phyloP scores from a whole-genome alignment of 2,888 invertebrate genomes.

The Xylota sylvarum region DNA sequence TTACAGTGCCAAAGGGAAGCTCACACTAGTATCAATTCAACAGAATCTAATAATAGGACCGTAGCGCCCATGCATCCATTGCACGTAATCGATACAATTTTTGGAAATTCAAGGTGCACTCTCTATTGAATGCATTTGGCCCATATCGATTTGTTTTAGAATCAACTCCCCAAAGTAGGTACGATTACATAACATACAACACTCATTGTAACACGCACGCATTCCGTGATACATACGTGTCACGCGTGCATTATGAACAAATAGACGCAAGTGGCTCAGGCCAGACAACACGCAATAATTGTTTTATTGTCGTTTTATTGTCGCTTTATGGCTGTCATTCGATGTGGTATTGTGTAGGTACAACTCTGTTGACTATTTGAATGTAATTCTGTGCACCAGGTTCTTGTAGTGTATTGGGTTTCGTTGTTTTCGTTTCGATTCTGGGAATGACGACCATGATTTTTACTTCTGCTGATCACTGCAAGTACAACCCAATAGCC shows the following conservation, averaged over 20 bases:
- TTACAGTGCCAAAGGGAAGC: neutral
- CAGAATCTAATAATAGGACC: constrained; percentile 38
- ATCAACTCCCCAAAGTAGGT: constrained; percentile 17
- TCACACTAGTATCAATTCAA: constrained; percentile 19
- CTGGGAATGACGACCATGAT: constrained; percentile 21
- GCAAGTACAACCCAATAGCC: too few species aligned
- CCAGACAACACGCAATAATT: constrained; percentile 53
- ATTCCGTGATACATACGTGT: constrained; percentile 57
- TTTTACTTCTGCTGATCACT: constrained; percentile 2
- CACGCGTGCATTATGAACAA: constrained; percentile 57
- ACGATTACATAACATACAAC: neutral
- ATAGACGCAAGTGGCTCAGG: constrained; percentile 33
- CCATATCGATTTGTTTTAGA: constrained; percentile 4
- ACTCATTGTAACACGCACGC: constrained; percentile 25
- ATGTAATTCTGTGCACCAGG: neutral
- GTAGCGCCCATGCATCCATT: neutral
- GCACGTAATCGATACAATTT: constrained; percentile 12
- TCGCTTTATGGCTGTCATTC: constrained; percentile 47
- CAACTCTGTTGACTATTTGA: constrained; percentile 13
- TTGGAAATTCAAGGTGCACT: constrained; percentile 17
- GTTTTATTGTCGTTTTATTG: constrained; percentile 64
- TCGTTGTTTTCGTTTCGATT: constrained; percentile 9
- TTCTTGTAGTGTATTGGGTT: constrained; percentile 35
- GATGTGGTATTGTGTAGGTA: constrained; percentile 33
- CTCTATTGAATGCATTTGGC: neutral